Evolutionary conservation across 1,140 invertebrate genomes (phyloP).

Genomic region (Brachionus calyciflorus): DNA sequence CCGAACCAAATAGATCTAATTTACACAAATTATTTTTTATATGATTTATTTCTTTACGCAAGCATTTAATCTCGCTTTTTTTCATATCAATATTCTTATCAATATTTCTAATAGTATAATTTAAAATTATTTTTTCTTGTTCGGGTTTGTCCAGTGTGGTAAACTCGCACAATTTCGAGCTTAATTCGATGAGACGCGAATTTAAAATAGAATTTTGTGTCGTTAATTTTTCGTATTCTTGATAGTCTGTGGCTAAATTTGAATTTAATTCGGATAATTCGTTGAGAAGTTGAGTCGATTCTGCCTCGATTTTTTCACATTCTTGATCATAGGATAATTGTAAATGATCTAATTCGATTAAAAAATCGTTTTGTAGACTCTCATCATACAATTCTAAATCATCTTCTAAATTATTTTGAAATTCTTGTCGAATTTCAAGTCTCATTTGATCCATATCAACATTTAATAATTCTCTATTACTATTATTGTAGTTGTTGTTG

Average conservation of each 20-base stretch:
- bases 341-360: background rate
- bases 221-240: background rate
- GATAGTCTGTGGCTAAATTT: background rate
- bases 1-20: background rate
- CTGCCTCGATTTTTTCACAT: background rate
- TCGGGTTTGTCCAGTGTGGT: background rate
- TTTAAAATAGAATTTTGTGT: background rate
- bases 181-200: slow-evolving; percentile 10
- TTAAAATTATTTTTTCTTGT: slow-evolving; percentile 11
- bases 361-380: background rate
- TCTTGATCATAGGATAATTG: background rate
- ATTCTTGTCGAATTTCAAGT: slow-evolving; percentile 9
- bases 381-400: background rate
- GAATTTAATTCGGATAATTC: slow-evolving; percentile 1
- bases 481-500: background rate
- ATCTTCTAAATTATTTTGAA: background rate
- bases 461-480: background rate
- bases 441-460: background rate
- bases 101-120: background rate
- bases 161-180: background rate
- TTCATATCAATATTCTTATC: background rate
- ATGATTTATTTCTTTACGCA: background rate
- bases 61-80: background rate
- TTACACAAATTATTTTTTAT: background rate
- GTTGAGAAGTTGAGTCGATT: background rate